A percentile compares a stretch with the other conserved stretches of the same genome.
phyloP scores from a whole-genome alignment of 2,113 vertebrate genomes.

The Tragelaphus strepsiceros region DNA sequence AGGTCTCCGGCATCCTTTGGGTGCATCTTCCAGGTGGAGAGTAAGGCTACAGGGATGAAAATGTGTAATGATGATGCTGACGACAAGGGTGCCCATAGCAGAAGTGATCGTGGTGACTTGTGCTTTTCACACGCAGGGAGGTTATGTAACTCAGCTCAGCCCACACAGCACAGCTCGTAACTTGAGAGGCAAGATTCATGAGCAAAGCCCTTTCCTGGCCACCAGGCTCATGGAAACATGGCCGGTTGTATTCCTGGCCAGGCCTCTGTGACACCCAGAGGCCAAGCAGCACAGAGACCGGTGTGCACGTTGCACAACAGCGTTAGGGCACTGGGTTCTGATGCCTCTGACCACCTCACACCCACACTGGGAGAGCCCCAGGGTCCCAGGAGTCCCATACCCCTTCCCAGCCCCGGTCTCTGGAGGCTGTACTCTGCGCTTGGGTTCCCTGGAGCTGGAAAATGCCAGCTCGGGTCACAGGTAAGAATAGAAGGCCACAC shows the following conservation, averaged over 20 bases:
- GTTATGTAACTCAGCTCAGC: neutral
- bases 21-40: neutral
- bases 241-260: too few species aligned
- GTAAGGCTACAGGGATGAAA: neutral
- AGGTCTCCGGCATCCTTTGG: neutral
- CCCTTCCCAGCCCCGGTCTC: neutral
- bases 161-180: neutral
- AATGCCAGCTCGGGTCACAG: conserved; percentile 68
- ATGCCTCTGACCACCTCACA: neutral
- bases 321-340: neutral
- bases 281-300: neutral
- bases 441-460: conserved; percentile 56
- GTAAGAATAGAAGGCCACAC: conserved; percentile 78
- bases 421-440: conserved; percentile 41
- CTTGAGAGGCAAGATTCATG: neutral
- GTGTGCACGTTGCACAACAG: neutral
- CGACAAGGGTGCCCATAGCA: neutral
- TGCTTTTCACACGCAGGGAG: neutral
- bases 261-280: neutral
- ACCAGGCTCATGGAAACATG: neutral
- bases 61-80: neutral
- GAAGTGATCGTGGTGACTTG: too few species aligned
- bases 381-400: neutral
- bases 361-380: neutral
- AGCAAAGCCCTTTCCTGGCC: neutral